phyloP scores from a whole-genome alignment of 2,888 invertebrate species.

The Drosophila putrida region DNA sequence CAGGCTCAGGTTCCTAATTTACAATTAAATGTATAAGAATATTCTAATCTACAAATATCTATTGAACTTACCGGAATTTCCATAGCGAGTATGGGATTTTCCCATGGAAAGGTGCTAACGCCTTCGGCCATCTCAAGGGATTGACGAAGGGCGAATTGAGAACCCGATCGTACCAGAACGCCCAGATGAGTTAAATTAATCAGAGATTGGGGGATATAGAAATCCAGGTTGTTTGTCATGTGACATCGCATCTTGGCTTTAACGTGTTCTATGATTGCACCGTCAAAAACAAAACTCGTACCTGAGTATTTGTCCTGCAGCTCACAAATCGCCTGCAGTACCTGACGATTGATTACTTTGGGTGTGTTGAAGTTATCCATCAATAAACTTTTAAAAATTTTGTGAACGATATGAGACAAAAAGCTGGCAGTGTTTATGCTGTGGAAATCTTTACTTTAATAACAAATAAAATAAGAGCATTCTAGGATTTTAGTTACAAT shows the following conservation, averaged over 20 bases:
- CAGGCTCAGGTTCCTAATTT: background rate
- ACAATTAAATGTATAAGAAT: background rate
- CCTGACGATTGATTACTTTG: constrained; percentile 3
- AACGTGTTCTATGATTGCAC: background rate
- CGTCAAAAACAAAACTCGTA: background rate
- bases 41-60: background rate
- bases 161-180: constrained; percentile 11
- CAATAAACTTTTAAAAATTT: background rate
- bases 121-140: background rate
- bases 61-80: background rate
- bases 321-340: constrained; percentile 8
- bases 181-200: constrained; percentile 19
- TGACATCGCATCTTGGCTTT: background rate
- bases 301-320: background rate
- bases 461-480: no score
- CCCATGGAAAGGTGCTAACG: background rate
- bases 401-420: background rate
- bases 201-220: background rate
- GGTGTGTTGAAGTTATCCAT: constrained; percentile 33
- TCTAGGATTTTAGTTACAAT: no score
- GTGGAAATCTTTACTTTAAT: no score
- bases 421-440: background rate
- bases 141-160: constrained; percentile 25
- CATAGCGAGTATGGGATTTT: no score
- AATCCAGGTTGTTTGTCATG: background rate